Evolutionary conservation across 2,797 vertebrate species (phyloP), one percentile per base, ranked within the genome.

Genomic region (Crocidura indochinensis): DNA sequence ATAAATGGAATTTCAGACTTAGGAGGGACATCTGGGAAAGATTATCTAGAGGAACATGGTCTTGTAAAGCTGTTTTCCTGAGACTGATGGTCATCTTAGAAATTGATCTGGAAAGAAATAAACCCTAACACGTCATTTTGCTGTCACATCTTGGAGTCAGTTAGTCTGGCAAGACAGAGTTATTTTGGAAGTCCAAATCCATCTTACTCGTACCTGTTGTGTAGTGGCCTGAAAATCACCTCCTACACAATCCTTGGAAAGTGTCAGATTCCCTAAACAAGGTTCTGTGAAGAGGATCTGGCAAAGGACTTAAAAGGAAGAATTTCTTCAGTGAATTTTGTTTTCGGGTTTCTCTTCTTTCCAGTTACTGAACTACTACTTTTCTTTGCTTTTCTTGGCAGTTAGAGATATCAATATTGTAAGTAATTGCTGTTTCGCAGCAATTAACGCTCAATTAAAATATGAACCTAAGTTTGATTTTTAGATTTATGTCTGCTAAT

Each of bases 131-230:
- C 15, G 53, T 94, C 93, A 84, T 95, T 96, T 82, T 96, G 67
- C 49, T 65, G 93, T 90, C 91, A 68, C 73, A 85, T 79, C 14
- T 84, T 15, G 12, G 60, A 93, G 26, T 90, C 83, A 73, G 92
- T 79, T 69, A 76, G 92, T 95, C 78, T 81, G 74, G 93, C 26
- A 82, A 62, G 95, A 94, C 1, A 75, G 76, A 93, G n/a, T 46
- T 24, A 46, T 44, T 86, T 4, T 77, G 51, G 75, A 95, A 95
- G 95, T 65, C 19, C 46, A 56, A 88, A 83, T 74, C 65, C 91
- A 92, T 92, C 96, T 95, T 77, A 94, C 91, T 51, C 78, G 74
- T 94, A 96, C 84, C 77, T 95, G 81, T 90, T 81, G 84, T 0
- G 44, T 10, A 60, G 84, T 44, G 26, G 76, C 84, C 87, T 94